A percentile compares a stretch with the other conserved stretches of the same genome.
phyloP scores from a whole-genome alignment of 2,888 invertebrate species.

The Plebejus melissa region DNA sequence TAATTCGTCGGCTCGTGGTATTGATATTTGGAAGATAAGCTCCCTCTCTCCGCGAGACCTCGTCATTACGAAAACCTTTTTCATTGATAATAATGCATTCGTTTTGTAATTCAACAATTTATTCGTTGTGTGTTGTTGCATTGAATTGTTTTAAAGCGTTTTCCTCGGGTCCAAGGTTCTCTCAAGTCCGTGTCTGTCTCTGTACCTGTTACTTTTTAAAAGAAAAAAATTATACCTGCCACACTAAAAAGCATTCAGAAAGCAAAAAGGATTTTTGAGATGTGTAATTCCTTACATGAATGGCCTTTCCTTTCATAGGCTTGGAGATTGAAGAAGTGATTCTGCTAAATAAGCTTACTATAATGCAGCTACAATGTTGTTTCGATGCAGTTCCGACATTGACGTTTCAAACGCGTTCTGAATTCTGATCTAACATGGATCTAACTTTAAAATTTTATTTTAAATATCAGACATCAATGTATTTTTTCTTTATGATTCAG shows the following conservation, averaged over 20 bases:
- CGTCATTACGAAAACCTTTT: conserved; percentile 43
- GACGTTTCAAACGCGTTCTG: too few species aligned
- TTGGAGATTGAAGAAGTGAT: too few species aligned
- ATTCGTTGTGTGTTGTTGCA: not conserved
- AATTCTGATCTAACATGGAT: too few species aligned
- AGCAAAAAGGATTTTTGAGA: not conserved
- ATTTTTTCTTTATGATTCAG: too few species aligned
- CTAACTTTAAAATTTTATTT: too few species aligned
- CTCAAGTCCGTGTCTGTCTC: not conserved
- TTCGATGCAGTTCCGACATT: too few species aligned
- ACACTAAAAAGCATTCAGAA: not conserved
- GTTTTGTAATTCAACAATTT: conserved; percentile 4
- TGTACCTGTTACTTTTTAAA: conserved; percentile 1
- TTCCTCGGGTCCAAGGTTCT: not conserved
- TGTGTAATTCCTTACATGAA: not conserved
- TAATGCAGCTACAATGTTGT: too few species aligned
- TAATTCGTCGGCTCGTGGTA: conserved; percentile 37
- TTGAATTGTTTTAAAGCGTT: conserved; percentile 12
- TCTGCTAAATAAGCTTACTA: too few species aligned
- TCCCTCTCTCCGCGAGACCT: conserved; percentile 47
- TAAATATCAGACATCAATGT: too few species aligned
- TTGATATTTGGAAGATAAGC: conserved; percentile 46
- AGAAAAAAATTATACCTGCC: not conserved
- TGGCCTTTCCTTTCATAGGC: not conserved
- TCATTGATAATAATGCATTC: conserved; percentile 37